These are phyloP conservation scores for Colletes latitarsis DNA, from an alignment of 1,140 invertebrate species.

Conservation along the genomic window DNA sequence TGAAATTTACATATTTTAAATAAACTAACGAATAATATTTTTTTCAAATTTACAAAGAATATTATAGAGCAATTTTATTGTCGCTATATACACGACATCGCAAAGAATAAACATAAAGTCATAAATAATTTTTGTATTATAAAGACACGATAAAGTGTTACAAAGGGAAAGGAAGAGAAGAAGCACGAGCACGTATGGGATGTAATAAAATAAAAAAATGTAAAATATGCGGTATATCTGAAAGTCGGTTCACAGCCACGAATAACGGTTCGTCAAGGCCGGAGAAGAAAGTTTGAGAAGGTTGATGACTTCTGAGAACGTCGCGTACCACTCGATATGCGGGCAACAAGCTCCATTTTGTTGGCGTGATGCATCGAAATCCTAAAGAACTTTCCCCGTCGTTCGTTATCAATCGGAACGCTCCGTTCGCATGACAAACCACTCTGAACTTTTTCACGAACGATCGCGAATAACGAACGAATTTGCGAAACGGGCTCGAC, in stretches of 20 bases:
- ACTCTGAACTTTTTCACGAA: background rate
- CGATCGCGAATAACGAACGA: background rate
- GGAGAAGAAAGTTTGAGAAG: background rate
- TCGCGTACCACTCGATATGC: background rate
- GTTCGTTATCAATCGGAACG: background rate
- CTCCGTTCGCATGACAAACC: background rate
- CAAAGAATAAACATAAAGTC: too few relatives aligned
- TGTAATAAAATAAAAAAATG: background rate
- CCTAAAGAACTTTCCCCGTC: background rate
- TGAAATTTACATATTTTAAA: too few relatives aligned
- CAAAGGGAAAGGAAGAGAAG: too few relatives aligned
- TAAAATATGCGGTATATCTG: background rate
- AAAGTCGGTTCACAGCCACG: background rate
- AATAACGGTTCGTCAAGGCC: slow-evolving; percentile 34
- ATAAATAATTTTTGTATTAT: too few relatives aligned
- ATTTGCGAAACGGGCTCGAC: background rate
- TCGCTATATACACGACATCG: too few relatives aligned
- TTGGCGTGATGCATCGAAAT: slow-evolving; percentile 4
- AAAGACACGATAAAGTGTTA: too few relatives aligned
- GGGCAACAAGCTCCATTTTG: background rate
- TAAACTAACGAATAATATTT: too few relatives aligned
- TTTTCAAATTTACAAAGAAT: too few relatives aligned
- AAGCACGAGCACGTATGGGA: background rate
- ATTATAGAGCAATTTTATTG: too few relatives aligned
- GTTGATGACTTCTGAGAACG: background rate